Percentiles rank a stretch among this genome's conserved stretches.
Conservation (phyloP, 2,113 vertebrate genomes). For the Manacus vitellinus region DNA sequence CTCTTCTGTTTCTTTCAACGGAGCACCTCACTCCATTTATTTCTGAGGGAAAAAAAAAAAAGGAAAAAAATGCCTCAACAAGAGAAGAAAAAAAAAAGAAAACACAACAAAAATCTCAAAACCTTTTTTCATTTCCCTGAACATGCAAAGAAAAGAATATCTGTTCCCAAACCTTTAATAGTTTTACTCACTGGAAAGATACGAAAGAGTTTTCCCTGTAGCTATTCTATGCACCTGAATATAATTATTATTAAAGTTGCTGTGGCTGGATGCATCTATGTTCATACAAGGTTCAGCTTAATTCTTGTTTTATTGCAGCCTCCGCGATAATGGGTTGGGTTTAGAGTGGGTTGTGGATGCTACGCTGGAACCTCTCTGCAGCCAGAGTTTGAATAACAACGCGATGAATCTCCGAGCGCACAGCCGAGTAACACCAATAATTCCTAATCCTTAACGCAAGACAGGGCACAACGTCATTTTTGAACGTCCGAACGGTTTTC, state of each 20-base stretch:
- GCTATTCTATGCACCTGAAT: background rate
- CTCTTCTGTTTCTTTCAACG: background rate
- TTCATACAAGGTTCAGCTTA: background rate
- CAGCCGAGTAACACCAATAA: background rate
- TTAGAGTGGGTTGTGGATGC: background rate
- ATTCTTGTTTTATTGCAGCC: background rate
- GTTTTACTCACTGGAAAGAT: background rate
- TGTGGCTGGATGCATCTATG: background rate
- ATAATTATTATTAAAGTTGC: background rate
- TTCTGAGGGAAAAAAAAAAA: background rate
- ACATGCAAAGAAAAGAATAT: background rate
- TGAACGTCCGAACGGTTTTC: background rate
- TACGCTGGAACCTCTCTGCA: background rate
- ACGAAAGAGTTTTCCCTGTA: background rate
- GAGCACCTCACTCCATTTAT: background rate
- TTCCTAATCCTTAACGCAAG: background rate
- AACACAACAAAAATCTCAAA: background rate
- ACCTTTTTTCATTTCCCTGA: background rate
- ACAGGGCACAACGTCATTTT: background rate
- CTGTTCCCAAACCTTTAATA: background rate
- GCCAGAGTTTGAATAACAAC: background rate
- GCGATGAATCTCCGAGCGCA: background rate
- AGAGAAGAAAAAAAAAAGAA: too few species aligned
- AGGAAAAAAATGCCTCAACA: fast-evolving
- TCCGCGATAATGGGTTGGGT: background rate